Base-by-base conservation (phyloP, 2,888 invertebrate species). In the Orthosia gothica region DNA sequence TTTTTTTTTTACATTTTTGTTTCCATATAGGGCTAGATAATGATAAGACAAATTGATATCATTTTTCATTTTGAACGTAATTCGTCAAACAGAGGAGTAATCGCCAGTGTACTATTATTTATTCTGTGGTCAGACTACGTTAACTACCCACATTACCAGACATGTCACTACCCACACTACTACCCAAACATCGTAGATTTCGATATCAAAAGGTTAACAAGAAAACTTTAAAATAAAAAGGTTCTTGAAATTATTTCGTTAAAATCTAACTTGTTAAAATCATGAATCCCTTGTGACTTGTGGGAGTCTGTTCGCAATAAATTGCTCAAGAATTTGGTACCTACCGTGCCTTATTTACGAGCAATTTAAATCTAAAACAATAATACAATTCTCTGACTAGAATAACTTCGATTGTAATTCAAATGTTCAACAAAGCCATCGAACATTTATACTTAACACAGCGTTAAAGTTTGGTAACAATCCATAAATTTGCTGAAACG, bases 401-500 rank as follows among this genome's bases (percentile, higher is more conserved):
- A 57, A 65, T 74, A 20, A 32, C 52, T 63, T 45, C 58, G 62
- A 49, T n/a, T 63, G 49, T 40, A 54, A 45, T 16, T 40, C 18
- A 20, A 18, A 50, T 13, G 23, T 23, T 18, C 57, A 63, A 58
- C 13, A 16, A 49, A 73, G 32, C 15, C 11, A n/a, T 57, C 32
- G 32, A 61, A 45, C 52, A 77, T 70, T 55, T 20, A 61, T 49
- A 59, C 47, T 75, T 58, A 16, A 54, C 52, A 76, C 52, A 59
- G 50, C 23, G 32, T 49, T 66, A 18, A 54, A 79, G 61, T 70
- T 82, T 45, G 18, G 18, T 49, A 26, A 81, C 76, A 75, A 75
- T 63, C 52, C 55, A 76, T 76, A 70, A 82, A 72, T 76, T 49
- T 55, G 40, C 7, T 50, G 2, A 20, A 69, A 81, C 63, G 65